Base-by-base conservation (phyloP, 2,113 vertebrate species). In the Nothobranchius furzeri region DNA sequence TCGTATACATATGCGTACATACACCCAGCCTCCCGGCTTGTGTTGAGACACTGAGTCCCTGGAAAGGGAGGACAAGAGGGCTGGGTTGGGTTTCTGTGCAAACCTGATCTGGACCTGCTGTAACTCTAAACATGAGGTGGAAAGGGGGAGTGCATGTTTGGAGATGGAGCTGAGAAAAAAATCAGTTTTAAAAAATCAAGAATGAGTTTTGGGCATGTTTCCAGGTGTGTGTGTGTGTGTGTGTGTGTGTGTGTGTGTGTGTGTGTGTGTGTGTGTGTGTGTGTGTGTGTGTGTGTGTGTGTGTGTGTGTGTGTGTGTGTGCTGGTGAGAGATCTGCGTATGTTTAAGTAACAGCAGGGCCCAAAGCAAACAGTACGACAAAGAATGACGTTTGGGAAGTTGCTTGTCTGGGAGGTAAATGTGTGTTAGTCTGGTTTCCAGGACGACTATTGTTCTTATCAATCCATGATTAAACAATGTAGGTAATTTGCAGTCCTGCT, bases 381-480 rank as follows among this genome's bases (percentile, higher is more conserved):
- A 76, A 85, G 84, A 78, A 57, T 54, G 76, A 81, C 17, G 62
- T 76, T 68, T 36, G 54, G 42, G 71, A 82, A 73, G 63, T 68
- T 84, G 49, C 66, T 64, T 74, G 88, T 85, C 82, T 88, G 59
- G 66, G 56, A 45, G 58, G 69, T 65, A 69, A 86, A 81, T 64
- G 79, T 30, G 25, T 42, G 68, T 68, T 56, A 63, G 81, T 83
- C 82, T 86, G 60, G 76, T 89, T 76, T 85, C 83, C 82, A 0
- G 15, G 76, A 78, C 70, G 79, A 87, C 85, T 65, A 85, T 87
- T 89, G 81, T 86, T 82, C 60, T 76, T 75, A 86, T 86, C 86
- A 85, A 89, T 70, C 82, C 76, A 0, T 35, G 84, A 91, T 88
- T 88, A 87, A 90, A 90, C 88, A 90, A 69, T 74, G 60, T 60